These are phyloP conservation scores for Pediacus dermestoides DNA, from an alignment of 2,888 invertebrate species.

Conservation along the genomic window DNA sequence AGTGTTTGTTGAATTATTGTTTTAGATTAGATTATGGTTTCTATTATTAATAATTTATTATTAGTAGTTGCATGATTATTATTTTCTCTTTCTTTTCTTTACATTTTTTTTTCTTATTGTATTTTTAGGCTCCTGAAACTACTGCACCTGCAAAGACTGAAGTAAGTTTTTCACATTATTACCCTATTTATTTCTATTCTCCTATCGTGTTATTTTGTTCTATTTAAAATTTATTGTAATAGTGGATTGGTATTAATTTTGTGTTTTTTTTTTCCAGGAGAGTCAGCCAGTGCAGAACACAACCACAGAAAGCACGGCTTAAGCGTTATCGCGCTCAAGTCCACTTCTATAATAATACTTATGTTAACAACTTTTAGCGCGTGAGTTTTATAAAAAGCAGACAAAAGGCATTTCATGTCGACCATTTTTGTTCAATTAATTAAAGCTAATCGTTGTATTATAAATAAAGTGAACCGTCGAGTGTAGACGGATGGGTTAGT, in stretches of 20 bases:
- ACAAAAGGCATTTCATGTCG: constrained; percentile 50
- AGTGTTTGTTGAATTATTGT: too few relatives aligned
- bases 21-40: too few relatives aligned
- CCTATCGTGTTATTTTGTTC: too few relatives aligned
- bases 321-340: constrained; percentile 43
- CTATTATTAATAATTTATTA: too few relatives aligned
- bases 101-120: constrained; percentile 26
- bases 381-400: constrained; percentile 49
- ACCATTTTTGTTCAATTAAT: constrained; percentile 14
- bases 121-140: constrained; percentile 46
- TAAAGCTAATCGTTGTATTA: too few relatives aligned
- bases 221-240: constrained; percentile 13
- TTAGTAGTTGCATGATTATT: constrained; percentile 13
- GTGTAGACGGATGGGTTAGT: constrained; percentile 20
- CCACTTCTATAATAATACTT: constrained; percentile 40
- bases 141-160: constrained; percentile 46
- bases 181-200: constrained; percentile 7
- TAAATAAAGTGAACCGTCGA: too few relatives aligned
- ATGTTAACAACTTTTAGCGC: constrained; percentile 51
- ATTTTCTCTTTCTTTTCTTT: constrained; percentile 20
- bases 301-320: constrained; percentile 61
- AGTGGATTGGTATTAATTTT: constrained; percentile 10
- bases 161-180: constrained; percentile 35
- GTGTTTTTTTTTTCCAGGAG: constrained; percentile 48
- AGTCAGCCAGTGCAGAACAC: constrained; percentile 60